These are phyloP conservation scores for Sylvilagus floridanus DNA, from an alignment of 2,797 vertebrate genomes.

Conservation along the genomic window DNA sequence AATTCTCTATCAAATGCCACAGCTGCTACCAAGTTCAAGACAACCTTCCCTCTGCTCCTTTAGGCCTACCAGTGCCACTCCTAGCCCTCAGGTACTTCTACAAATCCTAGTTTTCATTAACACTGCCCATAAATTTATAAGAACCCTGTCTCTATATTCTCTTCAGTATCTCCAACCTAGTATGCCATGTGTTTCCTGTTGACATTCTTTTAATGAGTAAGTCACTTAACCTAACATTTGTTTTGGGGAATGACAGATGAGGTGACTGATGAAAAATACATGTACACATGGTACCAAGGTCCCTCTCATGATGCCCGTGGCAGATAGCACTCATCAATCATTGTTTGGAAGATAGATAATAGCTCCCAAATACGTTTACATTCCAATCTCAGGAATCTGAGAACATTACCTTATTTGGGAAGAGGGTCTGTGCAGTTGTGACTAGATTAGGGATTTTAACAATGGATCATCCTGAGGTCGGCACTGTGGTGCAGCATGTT, in stretches of 20 bases:
- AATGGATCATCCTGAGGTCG: not conserved
- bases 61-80: not conserved
- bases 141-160: not conserved
- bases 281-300: not conserved
- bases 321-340: not conserved
- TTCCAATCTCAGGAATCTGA: not conserved
- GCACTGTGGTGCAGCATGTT: too few relatives aligned
- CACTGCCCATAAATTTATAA: not conserved
- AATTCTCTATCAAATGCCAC: not conserved
- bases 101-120: not conserved
- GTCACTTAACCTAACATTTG: not conserved
- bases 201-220: not conserved
- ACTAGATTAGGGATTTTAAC: not conserved
- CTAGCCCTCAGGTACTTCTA: not conserved
- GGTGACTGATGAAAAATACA: not conserved
- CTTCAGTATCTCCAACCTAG: not conserved
- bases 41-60: not conserved
- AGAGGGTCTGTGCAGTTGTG: not conserved
- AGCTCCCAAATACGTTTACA: not conserved
- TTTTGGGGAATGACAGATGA: not conserved
- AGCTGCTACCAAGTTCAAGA: not conserved
- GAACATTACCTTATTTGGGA: not conserved
- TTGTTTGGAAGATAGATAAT: not conserved
- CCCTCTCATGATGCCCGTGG: not conserved
- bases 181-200: not conserved